phyloP scores from a whole-genome alignment of 2,113 vertebrate genomes.

The Hiodon tergisus region DNA sequence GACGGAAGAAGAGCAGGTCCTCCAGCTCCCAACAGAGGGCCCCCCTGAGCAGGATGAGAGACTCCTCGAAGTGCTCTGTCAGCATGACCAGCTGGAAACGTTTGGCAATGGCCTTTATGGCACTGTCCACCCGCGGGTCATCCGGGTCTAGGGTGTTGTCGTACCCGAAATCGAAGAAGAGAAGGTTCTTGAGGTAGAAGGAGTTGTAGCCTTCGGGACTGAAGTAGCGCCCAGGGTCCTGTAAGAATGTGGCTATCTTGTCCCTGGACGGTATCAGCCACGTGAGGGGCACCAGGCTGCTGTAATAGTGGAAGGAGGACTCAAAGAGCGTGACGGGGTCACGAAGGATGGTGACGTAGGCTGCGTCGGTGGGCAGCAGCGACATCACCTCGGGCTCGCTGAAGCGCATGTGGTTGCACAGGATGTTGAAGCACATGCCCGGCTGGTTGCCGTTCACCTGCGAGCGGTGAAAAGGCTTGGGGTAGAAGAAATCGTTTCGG shows the following conservation, averaged over 20 bases:
- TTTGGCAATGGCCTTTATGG: constrained; percentile 65
- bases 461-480: constrained; percentile 70
- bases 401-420: constrained; percentile 96
- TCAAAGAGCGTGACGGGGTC: constrained; percentile 85
- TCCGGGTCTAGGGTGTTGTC: constrained; percentile 69
- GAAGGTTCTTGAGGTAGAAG: constrained; percentile 87
- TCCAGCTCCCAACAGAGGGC: constrained; percentile 84
- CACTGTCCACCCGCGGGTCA: constrained; percentile 63
- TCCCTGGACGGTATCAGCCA: constrained; percentile 72
- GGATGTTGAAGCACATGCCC: constrained; percentile 80
- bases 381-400: constrained; percentile 70
- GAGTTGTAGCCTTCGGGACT: constrained; percentile 74
- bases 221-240: constrained; percentile 70
- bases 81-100: constrained; percentile 83
- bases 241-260: constrained; percentile 76
- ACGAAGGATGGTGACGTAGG: constrained; percentile 81
- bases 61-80: constrained; percentile 88
- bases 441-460: constrained; percentile 80
- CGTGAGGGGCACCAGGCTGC: constrained; percentile 71
- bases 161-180: constrained; percentile 87
- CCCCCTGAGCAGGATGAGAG: constrained; percentile 85
- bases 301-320: constrained; percentile 90
- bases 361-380: constrained; percentile 65
- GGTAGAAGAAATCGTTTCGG: constrained; percentile 89
- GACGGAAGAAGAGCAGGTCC: constrained; percentile 85